A percentile compares a stretch with the other conserved stretches of the same genome.
These are phyloP conservation scores for Corynorhinus townsendii DNA, from an alignment of 2,113 vertebrate genomes.

Conservation along the genomic window DNA sequence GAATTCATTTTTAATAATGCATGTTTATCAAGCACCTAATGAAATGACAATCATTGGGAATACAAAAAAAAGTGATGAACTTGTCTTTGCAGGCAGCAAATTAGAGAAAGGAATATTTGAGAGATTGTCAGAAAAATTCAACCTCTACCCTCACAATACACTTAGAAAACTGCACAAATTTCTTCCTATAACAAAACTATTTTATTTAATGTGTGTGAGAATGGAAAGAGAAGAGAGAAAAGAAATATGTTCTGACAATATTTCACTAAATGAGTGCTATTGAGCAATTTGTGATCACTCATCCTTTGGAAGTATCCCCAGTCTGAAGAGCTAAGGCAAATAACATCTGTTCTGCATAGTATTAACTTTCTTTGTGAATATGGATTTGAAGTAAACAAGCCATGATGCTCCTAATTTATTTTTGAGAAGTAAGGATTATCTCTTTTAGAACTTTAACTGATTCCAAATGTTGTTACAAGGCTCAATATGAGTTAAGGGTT, in stretches of 20 bases:
- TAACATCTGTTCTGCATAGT: background rate
- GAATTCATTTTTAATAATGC: constrained; percentile 1
- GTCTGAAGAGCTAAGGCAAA: background rate
- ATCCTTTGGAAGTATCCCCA: constrained; percentile 22
- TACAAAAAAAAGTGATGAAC: background rate
- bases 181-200: background rate
- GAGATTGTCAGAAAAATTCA: background rate
- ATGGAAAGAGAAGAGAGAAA: background rate
- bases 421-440: constrained; percentile 1
- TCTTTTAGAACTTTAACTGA: constrained; percentile 22
- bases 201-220: constrained; percentile 12
- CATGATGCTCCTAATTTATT: background rate
- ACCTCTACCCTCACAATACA: background rate
- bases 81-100: background rate
- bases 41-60: background rate
- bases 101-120: background rate
- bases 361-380: constrained; percentile 7
- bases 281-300: background rate
- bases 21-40: background rate
- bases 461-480: background rate
- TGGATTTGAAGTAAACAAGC: background rate
- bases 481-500: background rate
- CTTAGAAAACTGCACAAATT: background rate
- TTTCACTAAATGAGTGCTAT: constrained; percentile 4
- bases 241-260: background rate